Evolutionary conservation across 2,888 invertebrate species (phyloP), one percentile per base, ranked within the genome.

Genomic region (Xanthorhoe spadicearia): DNA sequence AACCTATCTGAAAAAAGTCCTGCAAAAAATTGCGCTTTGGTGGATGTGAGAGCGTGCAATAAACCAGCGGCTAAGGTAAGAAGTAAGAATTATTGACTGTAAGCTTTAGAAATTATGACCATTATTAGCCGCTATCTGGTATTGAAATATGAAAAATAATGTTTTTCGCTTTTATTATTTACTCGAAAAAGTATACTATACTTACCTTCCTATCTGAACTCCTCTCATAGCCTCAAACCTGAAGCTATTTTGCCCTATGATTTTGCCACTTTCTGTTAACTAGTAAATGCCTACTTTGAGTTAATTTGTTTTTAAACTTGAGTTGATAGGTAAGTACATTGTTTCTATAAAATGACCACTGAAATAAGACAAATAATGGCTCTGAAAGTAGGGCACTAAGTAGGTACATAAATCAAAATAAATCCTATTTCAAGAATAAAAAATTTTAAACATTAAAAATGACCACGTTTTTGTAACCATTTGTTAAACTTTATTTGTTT

Each of bases 31-130:
- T 87, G 86, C 73, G 85, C 90, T 77, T 88, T 93, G 74, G 93
- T 95, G 73, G 95, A 95, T 88, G 95, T 94, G 76, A 94, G 95
- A 87, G 95, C 95, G 75, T 96, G 95, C 84, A 95, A 94, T 82
- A 95, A 95, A 88, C 95, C 95, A 74, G 91, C 93, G 66, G 90
- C 94, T 74, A 95, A 95, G 94, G 95, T 96, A 94, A 93, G 86
- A 77, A 64, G 23, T 23, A 23, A 23, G 4, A 23, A 23, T 23
- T 32, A 65, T 61, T 2, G n/a, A 17, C 4, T 13, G 1, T 13
- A 38, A 10, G 13, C 38, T 38, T 38, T 38, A 38, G 38, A 38
- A 35, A 43, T 43, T 43, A 13, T 13, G 13, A 13, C 10, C 2
- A 13, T 2, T 38, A 1, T 6, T 13, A 43, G 38, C 38, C 13